Conservation (phyloP, 2,113 vertebrate species). For the Tichodroma muraria region DNA sequence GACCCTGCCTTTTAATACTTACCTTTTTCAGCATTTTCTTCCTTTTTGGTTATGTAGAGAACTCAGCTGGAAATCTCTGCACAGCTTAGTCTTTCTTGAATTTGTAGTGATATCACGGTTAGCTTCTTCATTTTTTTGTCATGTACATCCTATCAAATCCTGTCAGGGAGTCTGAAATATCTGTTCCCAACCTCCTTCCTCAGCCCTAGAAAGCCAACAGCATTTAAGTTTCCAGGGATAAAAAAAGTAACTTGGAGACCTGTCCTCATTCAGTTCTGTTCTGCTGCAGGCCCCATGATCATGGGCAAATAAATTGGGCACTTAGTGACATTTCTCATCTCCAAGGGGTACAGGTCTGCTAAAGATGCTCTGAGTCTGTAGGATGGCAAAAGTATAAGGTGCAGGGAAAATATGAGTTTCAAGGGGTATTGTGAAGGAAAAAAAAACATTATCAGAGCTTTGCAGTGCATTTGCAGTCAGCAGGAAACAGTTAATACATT, state of each 20-base stretch:
- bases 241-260: background rate
- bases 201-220: background rate
- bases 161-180: background rate
- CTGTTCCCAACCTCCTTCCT: background rate
- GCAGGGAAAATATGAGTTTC: background rate
- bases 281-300: background rate
- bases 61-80: background rate
- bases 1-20: background rate
- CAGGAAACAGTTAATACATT: slow-evolving; percentile 6
- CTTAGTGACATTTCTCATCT: slow-evolving; percentile 7
- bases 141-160: background rate
- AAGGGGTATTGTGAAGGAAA: background rate
- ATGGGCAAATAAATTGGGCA: background rate
- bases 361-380: background rate
- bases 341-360: background rate
- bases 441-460: background rate
- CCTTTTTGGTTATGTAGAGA: background rate
- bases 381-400: background rate
- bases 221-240: background rate
- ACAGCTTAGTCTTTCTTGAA: background rate
- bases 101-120: background rate
- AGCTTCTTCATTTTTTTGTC: background rate
- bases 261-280: background rate
- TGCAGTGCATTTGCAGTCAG: slow-evolving; percentile 1
- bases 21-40: background rate